Conservation (phyloP, 30 jellyfish, hydroid and myxozoan species). For the Aurelia aurita region DNA sequence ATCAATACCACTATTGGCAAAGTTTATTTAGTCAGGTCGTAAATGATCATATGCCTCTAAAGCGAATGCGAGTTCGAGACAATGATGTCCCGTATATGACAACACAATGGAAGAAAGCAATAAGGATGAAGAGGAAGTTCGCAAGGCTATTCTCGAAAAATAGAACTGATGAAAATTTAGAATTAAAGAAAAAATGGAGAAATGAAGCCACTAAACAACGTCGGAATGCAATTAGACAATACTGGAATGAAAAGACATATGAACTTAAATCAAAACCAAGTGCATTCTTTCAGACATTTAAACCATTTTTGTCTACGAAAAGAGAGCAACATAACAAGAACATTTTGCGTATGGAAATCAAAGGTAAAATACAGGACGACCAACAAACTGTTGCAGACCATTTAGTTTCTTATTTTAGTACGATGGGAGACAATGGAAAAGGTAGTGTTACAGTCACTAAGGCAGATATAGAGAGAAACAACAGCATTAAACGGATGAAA, state of each 20-base stretch:
- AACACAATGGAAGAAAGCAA: slow-evolving; percentile 22
- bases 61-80: not conserved
- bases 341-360: not conserved
- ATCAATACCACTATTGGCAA: slow-evolving; percentile 26
- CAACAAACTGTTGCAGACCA: slow-evolving; percentile 2
- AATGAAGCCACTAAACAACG: slow-evolving; percentile 18
- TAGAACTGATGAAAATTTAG: slow-evolving; percentile 14
- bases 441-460: slow-evolving; percentile 3
- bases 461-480: slow-evolving; percentile 4
- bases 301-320: slow-evolving; percentile 10
- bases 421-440: not conserved
- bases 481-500: not conserved
- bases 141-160: slow-evolving; percentile 17
- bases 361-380: not conserved
- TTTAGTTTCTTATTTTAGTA: not conserved
- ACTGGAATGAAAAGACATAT: not conserved
- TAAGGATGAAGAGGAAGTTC: slow-evolving; percentile 5
- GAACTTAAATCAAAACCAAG: slow-evolving; percentile 15
- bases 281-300: slow-evolving; percentile 1
- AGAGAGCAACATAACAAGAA: not conserved
- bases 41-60: not conserved
- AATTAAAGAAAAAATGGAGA: slow-evolving; percentile 13
- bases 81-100: not conserved
- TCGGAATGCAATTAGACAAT: not conserved
- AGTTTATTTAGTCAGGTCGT: slow-evolving; percentile 1